Evolutionary conservation across 2,888 invertebrate species (phyloP), one percentile per base, ranked within the genome.

Genomic region (Lasioglossum zephyrum): DNA sequence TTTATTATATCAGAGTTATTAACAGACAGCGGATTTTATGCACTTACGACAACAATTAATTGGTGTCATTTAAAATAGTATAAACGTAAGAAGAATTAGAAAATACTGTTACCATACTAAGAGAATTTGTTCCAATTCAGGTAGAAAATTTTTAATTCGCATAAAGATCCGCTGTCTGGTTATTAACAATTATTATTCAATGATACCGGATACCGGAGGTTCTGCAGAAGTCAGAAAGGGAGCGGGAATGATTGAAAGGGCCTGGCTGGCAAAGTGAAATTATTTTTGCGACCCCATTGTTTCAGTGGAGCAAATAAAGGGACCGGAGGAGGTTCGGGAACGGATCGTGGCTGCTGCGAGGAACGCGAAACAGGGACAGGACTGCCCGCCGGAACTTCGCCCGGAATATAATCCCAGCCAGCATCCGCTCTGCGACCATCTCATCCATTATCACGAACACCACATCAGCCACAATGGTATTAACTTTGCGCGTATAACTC

Each of bases 251-350:
- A 41, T 75, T 49, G 36, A 69, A 69, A 66, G 36, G 47, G 16
- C 22, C 77, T 36, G 44, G 36, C 49, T 9, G 18, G 47, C 47
- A n/a, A 18, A 11, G 66, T 66, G 47, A 73, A 47, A 36, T 49
- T 49, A 18, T 53, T 57, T 74, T 57, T 57, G 22, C 57, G n/a
- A 39, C 53, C 36, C 74, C 39, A 13, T 76, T 76, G 76, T 83
- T 95, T 57, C 94, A 97, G 97, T 97, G 96, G 97, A 97, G 95
- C 97, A 97, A 96, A 96, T 97, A 77, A 97, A 97, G 95, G 97
- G 97, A 77, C 96, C 96, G 90, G 96, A 96, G 81, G 97, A 97
- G 93, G 96, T 96, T 91, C 96, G 96, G 90, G 97, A 97, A 91
- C 96, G 97, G 93, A 96, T 97, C 82, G 96, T 97, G 74, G 95